These are phyloP conservation scores for Scomber japonicus DNA, from an alignment of 2,113 vertebrate genomes.

Conservation along the genomic window DNA sequence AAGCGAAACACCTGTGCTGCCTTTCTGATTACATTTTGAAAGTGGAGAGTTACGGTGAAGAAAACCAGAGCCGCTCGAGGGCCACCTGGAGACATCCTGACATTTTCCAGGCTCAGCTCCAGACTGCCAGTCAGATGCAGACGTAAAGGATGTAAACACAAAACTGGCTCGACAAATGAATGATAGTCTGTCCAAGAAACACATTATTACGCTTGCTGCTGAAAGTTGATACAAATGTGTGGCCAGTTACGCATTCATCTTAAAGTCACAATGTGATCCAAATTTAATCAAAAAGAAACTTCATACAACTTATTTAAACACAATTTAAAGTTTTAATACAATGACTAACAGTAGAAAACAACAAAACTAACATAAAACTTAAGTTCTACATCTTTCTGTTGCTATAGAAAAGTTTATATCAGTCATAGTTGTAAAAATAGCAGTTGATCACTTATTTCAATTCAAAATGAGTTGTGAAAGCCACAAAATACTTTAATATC, in stretches of 20 bases:
- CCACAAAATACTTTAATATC: too few species aligned
- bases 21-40: slow-evolving; percentile 44
- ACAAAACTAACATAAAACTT: too few species aligned
- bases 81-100: slow-evolving; percentile 61
- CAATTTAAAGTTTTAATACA: too few species aligned
- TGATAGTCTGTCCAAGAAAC: not conserved
- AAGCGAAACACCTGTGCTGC: slow-evolving; percentile 30
- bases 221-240: not conserved
- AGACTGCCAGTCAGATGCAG: slow-evolving; percentile 44
- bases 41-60: slow-evolving; percentile 14
- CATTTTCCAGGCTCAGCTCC: slow-evolving; percentile 55
- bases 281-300: too few species aligned
- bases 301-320: too few species aligned
- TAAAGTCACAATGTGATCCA: too few species aligned
- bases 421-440: too few species aligned
- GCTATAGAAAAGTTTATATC: too few species aligned
- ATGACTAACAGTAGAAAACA: too few species aligned
- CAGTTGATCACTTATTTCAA: too few species aligned
- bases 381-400: too few species aligned
- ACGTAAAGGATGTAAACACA: slow-evolving; percentile 33
- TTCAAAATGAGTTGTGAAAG: too few species aligned
- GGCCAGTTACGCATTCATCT: not conserved
- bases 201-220: not conserved
- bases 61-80: slow-evolving; percentile 41
- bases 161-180: slow-evolving; percentile 11